These are phyloP conservation scores for Lymantria monacha DNA, from an alignment of 2,888 invertebrate genomes.

Conservation along the genomic window DNA sequence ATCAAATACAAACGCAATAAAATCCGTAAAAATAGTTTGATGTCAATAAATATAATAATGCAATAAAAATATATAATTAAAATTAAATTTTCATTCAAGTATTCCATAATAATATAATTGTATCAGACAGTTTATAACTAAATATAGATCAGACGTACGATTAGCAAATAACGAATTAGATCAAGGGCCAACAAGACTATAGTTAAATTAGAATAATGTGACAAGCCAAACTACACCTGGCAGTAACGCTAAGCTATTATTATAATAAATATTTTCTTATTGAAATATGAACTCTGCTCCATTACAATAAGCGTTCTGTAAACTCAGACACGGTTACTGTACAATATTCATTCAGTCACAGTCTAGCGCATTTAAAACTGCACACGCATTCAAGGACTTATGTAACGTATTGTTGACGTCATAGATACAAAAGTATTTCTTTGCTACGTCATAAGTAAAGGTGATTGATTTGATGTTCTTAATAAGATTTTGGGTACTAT, in stretches of 20 bases:
- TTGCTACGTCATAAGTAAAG: conserved; percentile 4
- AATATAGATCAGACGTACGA: conserved; percentile 23
- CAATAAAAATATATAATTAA: too few species aligned
- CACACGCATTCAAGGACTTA: conserved; percentile 7
- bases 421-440: conserved; percentile 9
- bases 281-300: conserved; percentile 47
- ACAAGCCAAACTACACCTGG: conserved; percentile 71
- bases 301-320: conserved; percentile 16
- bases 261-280: conserved; percentile 37
- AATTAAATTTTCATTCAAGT: not conserved
- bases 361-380: conserved; percentile 17
- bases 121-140: conserved; percentile 23
- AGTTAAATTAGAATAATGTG: conserved; percentile 68
- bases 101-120: conserved; percentile 6
- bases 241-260: conserved; percentile 68
- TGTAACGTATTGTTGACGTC: conserved; percentile 17
- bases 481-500: too few species aligned
- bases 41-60: too few species aligned
- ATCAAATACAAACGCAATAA: too few species aligned
- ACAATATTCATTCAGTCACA: conserved; percentile 26
- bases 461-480: too few species aligned
- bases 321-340: conserved; percentile 1
- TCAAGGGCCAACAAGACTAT: conserved; percentile 67
- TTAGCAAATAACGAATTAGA: conserved; percentile 42
- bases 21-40: too few species aligned